Conservation (phyloP, 2,113 vertebrate genomes). For the Ictalurus punctatus region DNA sequence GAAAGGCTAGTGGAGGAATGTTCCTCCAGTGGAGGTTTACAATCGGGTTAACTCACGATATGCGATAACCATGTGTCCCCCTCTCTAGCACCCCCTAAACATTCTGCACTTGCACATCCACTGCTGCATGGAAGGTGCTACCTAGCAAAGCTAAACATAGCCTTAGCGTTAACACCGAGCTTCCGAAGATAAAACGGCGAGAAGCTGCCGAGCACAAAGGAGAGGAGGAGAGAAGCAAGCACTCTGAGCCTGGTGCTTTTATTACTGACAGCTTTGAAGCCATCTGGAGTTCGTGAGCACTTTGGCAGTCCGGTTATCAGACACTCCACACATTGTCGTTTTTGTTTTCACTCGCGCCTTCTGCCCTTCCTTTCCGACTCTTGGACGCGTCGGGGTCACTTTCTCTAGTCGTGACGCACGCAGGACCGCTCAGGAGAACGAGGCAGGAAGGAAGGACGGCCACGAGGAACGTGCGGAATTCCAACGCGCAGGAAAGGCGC, state of each 20-base stretch:
- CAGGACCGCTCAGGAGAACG: neutral
- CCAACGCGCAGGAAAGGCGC: slow-evolving; percentile 64
- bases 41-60: neutral
- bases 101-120: neutral
- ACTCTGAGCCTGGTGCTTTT: neutral
- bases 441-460: slow-evolving; percentile 71
- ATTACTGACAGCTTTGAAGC: slow-evolving; percentile 2
- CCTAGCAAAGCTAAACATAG: slow-evolving; percentile 21
- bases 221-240: neutral
- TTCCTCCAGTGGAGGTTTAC: neutral
- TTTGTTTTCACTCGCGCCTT: neutral
- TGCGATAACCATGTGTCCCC: neutral
- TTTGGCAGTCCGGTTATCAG: neutral
- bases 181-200: slow-evolving; percentile 25
- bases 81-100: neutral
- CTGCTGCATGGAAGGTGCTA: slow-evolving; percentile 8
- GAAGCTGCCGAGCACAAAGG: neutral
- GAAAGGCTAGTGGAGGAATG: neutral
- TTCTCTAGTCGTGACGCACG: slow-evolving; percentile 19
- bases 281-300: neutral
- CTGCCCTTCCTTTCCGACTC: neutral
- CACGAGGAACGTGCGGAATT: slow-evolving; percentile 69
- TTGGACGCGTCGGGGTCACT: neutral
- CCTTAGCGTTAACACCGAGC: slow-evolving; percentile 18
- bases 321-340: neutral